Conservation (phyloP, 2,888 invertebrate genomes). For the Thymelicus lineola region DNA sequence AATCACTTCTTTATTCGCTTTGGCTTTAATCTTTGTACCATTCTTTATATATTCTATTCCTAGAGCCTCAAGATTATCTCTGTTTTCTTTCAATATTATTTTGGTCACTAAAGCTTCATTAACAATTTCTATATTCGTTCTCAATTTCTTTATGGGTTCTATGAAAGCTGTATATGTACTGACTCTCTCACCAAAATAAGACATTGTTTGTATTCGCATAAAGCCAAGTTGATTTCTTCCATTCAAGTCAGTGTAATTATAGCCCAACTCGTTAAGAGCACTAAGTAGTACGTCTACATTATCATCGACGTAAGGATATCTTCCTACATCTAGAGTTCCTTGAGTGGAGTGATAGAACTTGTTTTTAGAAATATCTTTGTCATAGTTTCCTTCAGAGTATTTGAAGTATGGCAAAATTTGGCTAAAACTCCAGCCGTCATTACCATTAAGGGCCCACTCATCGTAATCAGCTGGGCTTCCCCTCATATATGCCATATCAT, state of each 20-base stretch:
- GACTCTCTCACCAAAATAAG: slow-evolving; percentile 77
- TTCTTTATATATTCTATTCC: slow-evolving; percentile 74
- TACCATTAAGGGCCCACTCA: slow-evolving; percentile 75
- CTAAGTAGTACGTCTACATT: slow-evolving; percentile 75
- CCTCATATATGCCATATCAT: slow-evolving; percentile 78
- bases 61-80: slow-evolving; percentile 55
- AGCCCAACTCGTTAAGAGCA: slow-evolving; percentile 74
- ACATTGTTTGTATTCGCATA: slow-evolving; percentile 77
- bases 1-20: slow-evolving; percentile 69
- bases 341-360: slow-evolving; percentile 74
- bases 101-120: slow-evolving; percentile 76
- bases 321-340: slow-evolving; percentile 76
- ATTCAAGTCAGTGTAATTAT: slow-evolving; percentile 77
- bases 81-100: slow-evolving; percentile 60
- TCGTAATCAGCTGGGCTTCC: slow-evolving; percentile 79
- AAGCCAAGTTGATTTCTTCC: slow-evolving; percentile 76
- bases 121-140: slow-evolving; percentile 67
- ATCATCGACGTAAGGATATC: slow-evolving; percentile 75
- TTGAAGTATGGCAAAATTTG: slow-evolving; percentile 76
- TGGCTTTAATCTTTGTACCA: slow-evolving; percentile 66
- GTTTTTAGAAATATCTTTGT: slow-evolving; percentile 75
- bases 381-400: slow-evolving; percentile 80
- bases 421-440: slow-evolving; percentile 74
- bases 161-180: slow-evolving; percentile 77
- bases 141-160: slow-evolving; percentile 70